Percentiles rank a stretch among this genome's conserved stretches.
Conservation (phyloP, 1,140 invertebrate genomes). For the Anagrus nilaparvatae region DNA sequence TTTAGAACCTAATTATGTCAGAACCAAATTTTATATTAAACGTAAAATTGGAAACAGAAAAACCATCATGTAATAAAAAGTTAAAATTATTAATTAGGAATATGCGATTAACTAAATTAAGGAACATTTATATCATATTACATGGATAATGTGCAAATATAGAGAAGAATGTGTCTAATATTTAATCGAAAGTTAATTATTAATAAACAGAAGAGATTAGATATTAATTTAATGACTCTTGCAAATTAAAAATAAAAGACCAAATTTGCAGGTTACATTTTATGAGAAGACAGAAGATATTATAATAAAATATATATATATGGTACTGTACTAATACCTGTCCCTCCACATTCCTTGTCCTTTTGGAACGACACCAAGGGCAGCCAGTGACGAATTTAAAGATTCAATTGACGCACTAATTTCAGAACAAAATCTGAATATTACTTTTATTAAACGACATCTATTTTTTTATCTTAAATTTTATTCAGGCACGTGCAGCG, state of each 20-base stretch:
- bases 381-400: conserved; percentile 42
- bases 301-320: conserved; percentile 26
- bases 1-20: too few relatives aligned
- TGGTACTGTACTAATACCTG: conserved; percentile 41
- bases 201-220: too few relatives aligned
- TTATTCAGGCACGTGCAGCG: too few relatives aligned
- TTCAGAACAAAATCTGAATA: conserved; percentile 39
- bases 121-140: neutral
- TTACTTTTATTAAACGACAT: too few relatives aligned
- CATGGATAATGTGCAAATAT: neutral
- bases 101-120: neutral
- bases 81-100: conserved; percentile 5
- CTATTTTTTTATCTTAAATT: too few relatives aligned
- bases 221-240: too few relatives aligned
- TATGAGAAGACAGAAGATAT: conserved; percentile 14
- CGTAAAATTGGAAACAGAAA: conserved; percentile 3
- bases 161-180: too few relatives aligned
- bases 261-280: too few relatives aligned
- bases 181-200: too few relatives aligned
- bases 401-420: conserved; percentile 41
- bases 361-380: conserved; percentile 41
- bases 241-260: too few relatives aligned
- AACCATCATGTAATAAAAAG: conserved; percentile 1
- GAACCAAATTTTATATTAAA: too few relatives aligned
- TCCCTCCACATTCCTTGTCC: conserved; percentile 49